phyloP scores from a whole-genome alignment of 2,797 vertebrate species.

The Thripadectes ignobilis region DNA sequence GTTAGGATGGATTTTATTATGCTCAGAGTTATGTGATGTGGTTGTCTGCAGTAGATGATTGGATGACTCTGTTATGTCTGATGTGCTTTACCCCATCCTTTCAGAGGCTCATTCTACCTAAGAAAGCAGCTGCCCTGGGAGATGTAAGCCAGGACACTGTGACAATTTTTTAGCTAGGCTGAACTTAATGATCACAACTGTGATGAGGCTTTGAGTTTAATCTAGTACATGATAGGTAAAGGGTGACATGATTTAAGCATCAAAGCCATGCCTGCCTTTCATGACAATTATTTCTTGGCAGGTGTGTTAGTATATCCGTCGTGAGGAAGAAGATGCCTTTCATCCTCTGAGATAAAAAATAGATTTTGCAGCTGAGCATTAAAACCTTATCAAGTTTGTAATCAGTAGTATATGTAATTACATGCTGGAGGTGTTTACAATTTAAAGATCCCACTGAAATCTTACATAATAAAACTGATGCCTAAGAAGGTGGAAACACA shows the following conservation, averaged over 20 bases:
- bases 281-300: neutral
- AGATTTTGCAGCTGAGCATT: neutral
- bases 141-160: neutral
- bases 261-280: neutral
- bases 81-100: neutral
- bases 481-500: neutral
- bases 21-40: neutral
- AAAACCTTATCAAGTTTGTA: neutral
- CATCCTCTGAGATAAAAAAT: neutral
- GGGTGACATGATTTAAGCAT: constrained; percentile 1
- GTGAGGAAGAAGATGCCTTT: neutral
- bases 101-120: neutral
- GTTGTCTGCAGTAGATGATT: neutral
- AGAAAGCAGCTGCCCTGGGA: neutral
- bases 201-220: constrained; percentile 35
- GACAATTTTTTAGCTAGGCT: neutral
- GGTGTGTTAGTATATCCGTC: neutral
- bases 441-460: neutral
- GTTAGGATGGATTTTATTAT: neutral
- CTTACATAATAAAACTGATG: neutral
- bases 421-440: neutral
- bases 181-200: neutral
- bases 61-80: neutral
- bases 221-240: neutral
- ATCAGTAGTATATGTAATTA: neutral